phyloP scores from a whole-genome alignment of 2,113 vertebrate genomes.

The Leptodactylus fuscus region DNA sequence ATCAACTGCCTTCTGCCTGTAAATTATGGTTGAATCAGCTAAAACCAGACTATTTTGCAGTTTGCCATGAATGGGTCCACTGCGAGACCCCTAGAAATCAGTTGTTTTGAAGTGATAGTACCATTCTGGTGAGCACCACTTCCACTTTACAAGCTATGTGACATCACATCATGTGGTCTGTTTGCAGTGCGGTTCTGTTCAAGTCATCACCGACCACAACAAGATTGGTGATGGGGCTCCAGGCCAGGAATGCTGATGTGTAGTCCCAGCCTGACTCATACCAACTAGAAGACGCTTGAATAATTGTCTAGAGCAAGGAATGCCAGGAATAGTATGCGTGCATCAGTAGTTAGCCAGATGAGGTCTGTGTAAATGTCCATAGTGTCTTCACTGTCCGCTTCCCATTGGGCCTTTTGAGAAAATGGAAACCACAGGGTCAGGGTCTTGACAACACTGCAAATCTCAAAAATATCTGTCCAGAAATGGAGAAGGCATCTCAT shows the following conservation, averaged over 20 bases:
- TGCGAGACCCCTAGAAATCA: too few relatives aligned
- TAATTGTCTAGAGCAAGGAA: background rate
- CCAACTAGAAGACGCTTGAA: background rate
- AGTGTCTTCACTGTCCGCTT: background rate
- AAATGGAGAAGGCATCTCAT: background rate
- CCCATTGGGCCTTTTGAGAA: background rate
- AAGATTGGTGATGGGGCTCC: too few relatives aligned
- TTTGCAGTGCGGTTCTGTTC: too few relatives aligned
- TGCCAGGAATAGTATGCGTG: background rate
- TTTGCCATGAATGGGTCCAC: too few relatives aligned
- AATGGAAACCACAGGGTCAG: background rate
- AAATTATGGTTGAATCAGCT: too few relatives aligned
- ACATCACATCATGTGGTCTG: too few relatives aligned
- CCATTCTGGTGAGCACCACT: too few relatives aligned
- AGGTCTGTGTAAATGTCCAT: background rate
- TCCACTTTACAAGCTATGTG: too few relatives aligned
- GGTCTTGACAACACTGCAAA: slow-evolving; percentile 1
- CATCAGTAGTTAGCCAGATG: background rate
- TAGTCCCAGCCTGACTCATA: background rate
- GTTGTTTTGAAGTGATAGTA: too few relatives aligned
- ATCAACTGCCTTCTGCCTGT: too few relatives aligned
- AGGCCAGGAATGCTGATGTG: background rate
- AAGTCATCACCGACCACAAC: too few relatives aligned
- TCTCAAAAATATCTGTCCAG: background rate
- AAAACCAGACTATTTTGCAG: too few relatives aligned